Conservation (phyloP, 2,113 vertebrate genomes). For the Sphaerodactylus townsendi region DNA sequence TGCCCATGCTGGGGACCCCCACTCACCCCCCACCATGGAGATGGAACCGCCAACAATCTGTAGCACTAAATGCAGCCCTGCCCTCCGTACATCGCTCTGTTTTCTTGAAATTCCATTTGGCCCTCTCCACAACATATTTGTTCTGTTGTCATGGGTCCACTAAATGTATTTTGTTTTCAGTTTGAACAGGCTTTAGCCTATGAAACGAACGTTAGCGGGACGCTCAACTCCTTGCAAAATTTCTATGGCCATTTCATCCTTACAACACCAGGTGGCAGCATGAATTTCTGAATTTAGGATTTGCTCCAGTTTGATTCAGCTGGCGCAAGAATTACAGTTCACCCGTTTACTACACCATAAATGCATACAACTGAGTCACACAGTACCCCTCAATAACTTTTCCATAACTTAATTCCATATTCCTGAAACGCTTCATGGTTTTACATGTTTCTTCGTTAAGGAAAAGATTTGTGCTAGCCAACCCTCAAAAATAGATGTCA, state of each 20-base stretch:
- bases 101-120: background rate
- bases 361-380: background rate
- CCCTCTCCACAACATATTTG: background rate
- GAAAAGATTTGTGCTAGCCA: no score
- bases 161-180: background rate
- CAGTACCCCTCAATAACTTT: background rate
- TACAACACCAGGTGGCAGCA: slow-evolving; percentile 72
- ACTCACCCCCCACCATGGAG: background rate
- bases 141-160: background rate
- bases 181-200: background rate
- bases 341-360: background rate
- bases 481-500: no score
- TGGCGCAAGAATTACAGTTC: background rate
- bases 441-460: background rate
- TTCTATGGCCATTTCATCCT: slow-evolving; percentile 60
- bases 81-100: background rate
- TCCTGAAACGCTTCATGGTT: background rate
- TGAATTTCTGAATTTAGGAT: slow-evolving; percentile 58
- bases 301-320: slow-evolving; percentile 23
- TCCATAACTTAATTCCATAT: background rate
- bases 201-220: background rate
- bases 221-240: slow-evolving; percentile 48
- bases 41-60: background rate
- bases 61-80: background rate
- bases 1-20: no score